These are phyloP conservation scores for Pristionchus maxplancki DNA, from an alignment of 2,888 invertebrate genomes.

Conservation along the genomic window DNA sequence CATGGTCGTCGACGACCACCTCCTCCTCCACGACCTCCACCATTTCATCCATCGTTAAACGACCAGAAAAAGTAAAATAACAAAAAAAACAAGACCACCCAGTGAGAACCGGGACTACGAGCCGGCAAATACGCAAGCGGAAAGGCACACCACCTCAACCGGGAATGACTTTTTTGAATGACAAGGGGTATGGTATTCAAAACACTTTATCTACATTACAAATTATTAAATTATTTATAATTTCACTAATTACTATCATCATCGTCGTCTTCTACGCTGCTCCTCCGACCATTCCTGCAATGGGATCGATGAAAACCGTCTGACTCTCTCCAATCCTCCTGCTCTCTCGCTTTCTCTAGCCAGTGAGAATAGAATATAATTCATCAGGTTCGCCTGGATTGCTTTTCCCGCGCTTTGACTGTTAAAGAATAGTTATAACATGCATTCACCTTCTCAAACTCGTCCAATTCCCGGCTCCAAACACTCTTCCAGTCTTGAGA, in stretches of 20 bases:
- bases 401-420: no score
- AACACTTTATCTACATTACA: neutral
- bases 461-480: constrained; percentile 26
- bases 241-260: neutral
- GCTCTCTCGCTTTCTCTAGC: neutral
- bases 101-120: neutral
- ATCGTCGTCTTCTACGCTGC: neutral
- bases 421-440: neutral
- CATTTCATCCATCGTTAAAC: neutral
- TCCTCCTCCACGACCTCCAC: constrained; percentile 26
- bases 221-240: neutral
- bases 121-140: neutral
- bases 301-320: neutral
- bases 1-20: neutral
- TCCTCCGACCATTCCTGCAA: constrained; percentile 35
- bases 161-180: neutral
- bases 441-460: constrained; percentile 15
- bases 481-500: constrained; percentile 2
- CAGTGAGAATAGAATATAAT: no score
- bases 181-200: neutral
- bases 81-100: neutral
- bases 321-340: neutral
- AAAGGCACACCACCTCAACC: neutral
- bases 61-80: neutral
- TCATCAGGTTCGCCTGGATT: no score